Percentiles rank a stretch among this genome's conserved stretches.
phyloP scores from a whole-genome alignment of 2,888 invertebrate genomes.

The Aspidapion aeneum region DNA sequence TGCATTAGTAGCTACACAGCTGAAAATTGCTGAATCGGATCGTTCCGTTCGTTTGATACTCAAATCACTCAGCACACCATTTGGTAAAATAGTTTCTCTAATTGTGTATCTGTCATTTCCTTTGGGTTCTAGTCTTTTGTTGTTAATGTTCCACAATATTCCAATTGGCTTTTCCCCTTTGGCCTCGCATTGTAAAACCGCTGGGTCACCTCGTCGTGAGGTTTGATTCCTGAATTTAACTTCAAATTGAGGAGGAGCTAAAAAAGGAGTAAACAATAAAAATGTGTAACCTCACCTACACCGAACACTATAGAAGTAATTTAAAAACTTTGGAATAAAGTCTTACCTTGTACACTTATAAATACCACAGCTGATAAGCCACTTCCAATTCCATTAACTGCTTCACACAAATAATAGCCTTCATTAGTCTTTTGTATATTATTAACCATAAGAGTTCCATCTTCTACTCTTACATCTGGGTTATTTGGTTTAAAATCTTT shows the following conservation, averaged over 20 bases:
- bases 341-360: constrained; percentile 86
- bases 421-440: constrained; percentile 92
- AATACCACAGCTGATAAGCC: constrained; percentile 92
- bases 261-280: constrained; percentile 28
- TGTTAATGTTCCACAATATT: constrained; percentile 93
- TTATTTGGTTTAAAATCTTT: constrained; percentile 89
- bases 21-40: constrained; percentile 84
- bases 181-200: constrained; percentile 88
- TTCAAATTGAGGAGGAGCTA: constrained; percentile 91
- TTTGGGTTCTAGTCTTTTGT: constrained; percentile 86
- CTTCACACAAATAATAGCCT: constrained; percentile 94
- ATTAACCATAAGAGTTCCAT: constrained; percentile 86
- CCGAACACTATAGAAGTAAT: no score
- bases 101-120: constrained; percentile 85
- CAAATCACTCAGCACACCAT: constrained; percentile 83
- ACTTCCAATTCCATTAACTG: constrained; percentile 93
- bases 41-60: constrained; percentile 88
- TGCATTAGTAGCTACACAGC: constrained; percentile 90
- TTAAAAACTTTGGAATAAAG: not conserved
- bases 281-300: no score
- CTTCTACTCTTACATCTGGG: constrained; percentile 88
- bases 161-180: constrained; percentile 94
- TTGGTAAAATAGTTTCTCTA: constrained; percentile 81
- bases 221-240: constrained; percentile 90
- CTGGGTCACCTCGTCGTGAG: constrained; percentile 84